phyloP scores from a whole-genome alignment of 2,888 invertebrate genomes.

The Phortica okadai region DNA sequence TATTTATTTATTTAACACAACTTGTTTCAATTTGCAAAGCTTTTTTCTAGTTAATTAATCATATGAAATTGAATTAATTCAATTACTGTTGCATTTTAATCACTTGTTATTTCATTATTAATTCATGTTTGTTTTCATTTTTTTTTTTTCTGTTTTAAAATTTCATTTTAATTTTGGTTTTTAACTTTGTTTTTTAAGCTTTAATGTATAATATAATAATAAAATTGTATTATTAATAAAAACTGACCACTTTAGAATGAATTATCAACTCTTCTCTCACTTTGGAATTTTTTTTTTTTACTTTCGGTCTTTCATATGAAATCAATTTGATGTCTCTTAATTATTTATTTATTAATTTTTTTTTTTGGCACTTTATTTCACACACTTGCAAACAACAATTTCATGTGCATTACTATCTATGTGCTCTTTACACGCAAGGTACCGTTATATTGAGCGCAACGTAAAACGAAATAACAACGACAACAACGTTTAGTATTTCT shows the following conservation, averaged over 20 bases:
- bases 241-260: not conserved
- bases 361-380: not conserved
- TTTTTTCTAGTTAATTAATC: no score
- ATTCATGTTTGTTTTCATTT: no score
- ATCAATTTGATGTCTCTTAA: not conserved
- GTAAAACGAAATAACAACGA: not conserved
- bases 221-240: not conserved
- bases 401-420: not conserved
- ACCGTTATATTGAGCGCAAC: conserved; percentile 4
- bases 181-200: not conserved
- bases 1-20: no score
- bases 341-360: not conserved
- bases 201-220: not conserved
- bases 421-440: conserved; percentile 7
- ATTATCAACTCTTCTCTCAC: not conserved
- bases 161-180: not conserved
- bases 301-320: not conserved
- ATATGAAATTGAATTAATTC: no score
- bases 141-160: no score
- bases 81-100: no score
- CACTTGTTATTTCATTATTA: no score
- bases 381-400: not conserved
- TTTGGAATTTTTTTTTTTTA: not conserved
- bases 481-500: not conserved
- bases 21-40: no score